A percentile compares a stretch with the other conserved stretches of the same genome.
Evolutionary conservation across 2,888 invertebrate genomes (phyloP).

Genomic region (Archips crataeganus): DNA sequence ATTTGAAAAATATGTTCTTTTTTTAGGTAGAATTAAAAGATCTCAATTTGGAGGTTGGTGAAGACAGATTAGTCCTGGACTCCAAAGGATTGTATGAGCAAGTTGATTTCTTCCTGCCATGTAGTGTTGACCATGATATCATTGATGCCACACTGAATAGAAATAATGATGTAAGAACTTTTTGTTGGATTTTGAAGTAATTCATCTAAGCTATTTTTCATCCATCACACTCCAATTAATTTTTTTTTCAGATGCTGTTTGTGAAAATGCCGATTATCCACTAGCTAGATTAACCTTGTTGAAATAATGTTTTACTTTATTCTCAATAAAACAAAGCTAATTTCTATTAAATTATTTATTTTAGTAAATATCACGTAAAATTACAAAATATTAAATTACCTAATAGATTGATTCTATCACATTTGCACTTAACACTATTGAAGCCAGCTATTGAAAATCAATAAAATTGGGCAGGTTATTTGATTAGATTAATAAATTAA

Average conservation of each 20-base stretch:
- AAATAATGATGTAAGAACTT: conserved; percentile 72
- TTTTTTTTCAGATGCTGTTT: conserved; percentile 72
- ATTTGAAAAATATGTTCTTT: neutral
- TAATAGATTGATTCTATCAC: conserved; percentile 27
- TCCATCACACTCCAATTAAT: neutral
- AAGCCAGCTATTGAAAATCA: too few relatives aligned
- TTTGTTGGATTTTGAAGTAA: neutral
- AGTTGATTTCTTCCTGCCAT: conserved; percentile 90
- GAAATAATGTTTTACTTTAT: neutral
- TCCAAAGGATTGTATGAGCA: conserved; percentile 85
- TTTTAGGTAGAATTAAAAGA: conserved; percentile 87
- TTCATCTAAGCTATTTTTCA: neutral
- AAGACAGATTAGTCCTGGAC: conserved; percentile 90
- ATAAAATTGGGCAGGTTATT: neutral
- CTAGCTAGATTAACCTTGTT: conserved; percentile 53
- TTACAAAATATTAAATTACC: conserved; percentile 17
- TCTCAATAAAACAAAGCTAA: conserved; percentile 18
- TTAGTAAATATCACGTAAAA: conserved; percentile 6
- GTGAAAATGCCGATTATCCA: conserved; percentile 79
- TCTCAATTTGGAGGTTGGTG: conserved; percentile 89
- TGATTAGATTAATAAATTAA: neutral
- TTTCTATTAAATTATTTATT: conserved; percentile 32
- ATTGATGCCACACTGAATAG: conserved; percentile 76
- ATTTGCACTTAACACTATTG: conserved; percentile 16
- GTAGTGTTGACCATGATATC: conserved; percentile 86